These are phyloP conservation scores for Fregata magnificens DNA, from an alignment of 2,113 vertebrate genomes.

Conservation along the genomic window DNA sequence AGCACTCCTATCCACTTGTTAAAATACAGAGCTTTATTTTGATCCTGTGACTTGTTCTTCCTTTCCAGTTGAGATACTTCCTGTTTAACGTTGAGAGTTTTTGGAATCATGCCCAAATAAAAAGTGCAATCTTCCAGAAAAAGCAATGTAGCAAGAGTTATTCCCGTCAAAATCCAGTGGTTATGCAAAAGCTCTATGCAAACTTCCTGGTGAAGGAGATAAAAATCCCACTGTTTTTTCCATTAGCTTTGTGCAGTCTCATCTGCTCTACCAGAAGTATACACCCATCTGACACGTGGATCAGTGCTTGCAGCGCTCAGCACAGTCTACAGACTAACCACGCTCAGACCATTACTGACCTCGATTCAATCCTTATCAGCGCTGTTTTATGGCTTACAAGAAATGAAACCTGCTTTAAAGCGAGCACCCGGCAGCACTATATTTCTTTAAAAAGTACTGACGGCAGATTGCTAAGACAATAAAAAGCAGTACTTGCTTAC, in stretches of 20 bases:
- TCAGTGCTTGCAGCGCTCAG: neutral
- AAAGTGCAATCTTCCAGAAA: slow-evolving; percentile 27
- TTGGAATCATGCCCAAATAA: slow-evolving; percentile 11
- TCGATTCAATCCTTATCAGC: neutral
- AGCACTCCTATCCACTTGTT: neutral
- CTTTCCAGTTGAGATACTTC: neutral
- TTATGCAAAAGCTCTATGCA: slow-evolving; percentile 41
- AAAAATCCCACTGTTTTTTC: slow-evolving; percentile 19
- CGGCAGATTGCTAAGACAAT: neutral
- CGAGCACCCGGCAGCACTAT: neutral
- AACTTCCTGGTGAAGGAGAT: slow-evolving; percentile 49
- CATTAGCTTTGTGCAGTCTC: neutral
- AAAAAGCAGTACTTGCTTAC: neutral
- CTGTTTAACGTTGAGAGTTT: neutral
- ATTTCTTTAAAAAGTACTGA: neutral
- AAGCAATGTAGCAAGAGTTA: slow-evolving; percentile 40
- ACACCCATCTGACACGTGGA: neutral
- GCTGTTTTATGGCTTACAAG: neutral
- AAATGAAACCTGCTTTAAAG: neutral
- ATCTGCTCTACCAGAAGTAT: neutral
- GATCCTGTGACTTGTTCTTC: neutral
- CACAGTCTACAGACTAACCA: neutral
- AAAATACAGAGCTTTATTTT: neutral
- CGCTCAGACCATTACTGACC: neutral
- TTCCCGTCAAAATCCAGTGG: slow-evolving; percentile 28